Evolutionary conservation across 2,888 invertebrate genomes (phyloP), one percentile per base, ranked within the genome.

Genomic region (Netelia melanura): DNA sequence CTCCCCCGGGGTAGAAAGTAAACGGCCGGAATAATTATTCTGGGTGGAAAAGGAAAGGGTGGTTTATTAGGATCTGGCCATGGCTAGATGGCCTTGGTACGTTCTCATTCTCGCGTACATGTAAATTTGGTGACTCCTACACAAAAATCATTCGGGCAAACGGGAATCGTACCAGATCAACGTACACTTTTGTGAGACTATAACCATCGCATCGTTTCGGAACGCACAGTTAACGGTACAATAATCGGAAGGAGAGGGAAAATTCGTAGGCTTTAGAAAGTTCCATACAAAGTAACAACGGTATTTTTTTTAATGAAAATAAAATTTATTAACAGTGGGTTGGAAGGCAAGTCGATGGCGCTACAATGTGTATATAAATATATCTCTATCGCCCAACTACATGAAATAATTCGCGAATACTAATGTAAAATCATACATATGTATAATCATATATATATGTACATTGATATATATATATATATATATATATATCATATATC

Each of bases 291-390:
- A 48, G 48, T 48, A 48, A 48, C 10, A 48, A 48, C 48, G 48
- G 48, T 48, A 48, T 48, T 65, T 43, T 43, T 77, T 89, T 83
- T 90, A 91, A 89, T 90, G 89, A 91, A 90, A 92, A 92, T 90
- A 90, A 91, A 89, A 84, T 91, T 91, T 91, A 87, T 91, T 91
- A 91, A 92, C 91, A 89, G 68, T 82, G 84, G 81, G 82, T 85
- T 88, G 83, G 87, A 83, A 81, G 87, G 86, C 86, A 89, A 90
- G 87, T 87, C 87, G 87, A 90, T 89, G 88, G 87, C 87, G 86
- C 88, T 90, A 89, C 86, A 82, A 81, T 84, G 62, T 88, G 84
- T 88, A 86, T 86, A 84, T 87, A 92, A 90, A 91, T 90, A 91
- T 91, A 89, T 85, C n/a, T 89, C 80, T 88, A 86, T 81, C 81